Conservation (phyloP, 2,797 vertebrate genomes). For the Catharus ustulatus region DNA sequence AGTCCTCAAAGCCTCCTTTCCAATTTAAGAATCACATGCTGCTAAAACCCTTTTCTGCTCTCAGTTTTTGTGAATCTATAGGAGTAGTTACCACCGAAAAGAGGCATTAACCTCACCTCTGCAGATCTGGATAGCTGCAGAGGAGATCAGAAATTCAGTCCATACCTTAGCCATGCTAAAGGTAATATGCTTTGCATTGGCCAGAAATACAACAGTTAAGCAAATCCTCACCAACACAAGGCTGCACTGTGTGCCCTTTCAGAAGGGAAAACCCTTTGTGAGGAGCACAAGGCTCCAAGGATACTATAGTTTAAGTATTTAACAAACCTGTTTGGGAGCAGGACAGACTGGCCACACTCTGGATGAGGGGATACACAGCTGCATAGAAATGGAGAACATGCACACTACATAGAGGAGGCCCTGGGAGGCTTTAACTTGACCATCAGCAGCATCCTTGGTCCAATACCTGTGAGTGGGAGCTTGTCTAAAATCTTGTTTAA, state of each 20-base stretch:
- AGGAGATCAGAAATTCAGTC: neutral
- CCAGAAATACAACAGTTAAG: neutral
- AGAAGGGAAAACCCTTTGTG: neutral
- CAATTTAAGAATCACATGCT: neutral
- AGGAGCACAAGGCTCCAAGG: neutral
- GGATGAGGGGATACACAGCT: neutral
- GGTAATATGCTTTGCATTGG: neutral
- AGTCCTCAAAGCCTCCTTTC: neutral
- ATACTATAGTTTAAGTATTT: neutral
- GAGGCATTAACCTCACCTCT: neutral
- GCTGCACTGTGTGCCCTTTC: neutral
- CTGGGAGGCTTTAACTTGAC: neutral
- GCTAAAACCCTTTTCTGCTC: neutral
- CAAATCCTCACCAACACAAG: neutral
- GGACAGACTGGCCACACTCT: neutral
- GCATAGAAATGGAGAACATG: neutral
- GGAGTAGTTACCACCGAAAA: neutral
- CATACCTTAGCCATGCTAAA: neutral
- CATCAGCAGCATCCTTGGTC: neutral
- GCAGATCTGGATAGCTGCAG: neutral
- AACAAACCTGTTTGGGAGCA: neutral
- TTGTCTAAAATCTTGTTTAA: neutral
- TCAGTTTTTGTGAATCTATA: neutral
- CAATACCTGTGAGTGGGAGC: neutral
- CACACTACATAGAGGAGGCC: neutral